Conservation (phyloP, 2,113 vertebrate species). For the Paedocypris sp. region DNA sequence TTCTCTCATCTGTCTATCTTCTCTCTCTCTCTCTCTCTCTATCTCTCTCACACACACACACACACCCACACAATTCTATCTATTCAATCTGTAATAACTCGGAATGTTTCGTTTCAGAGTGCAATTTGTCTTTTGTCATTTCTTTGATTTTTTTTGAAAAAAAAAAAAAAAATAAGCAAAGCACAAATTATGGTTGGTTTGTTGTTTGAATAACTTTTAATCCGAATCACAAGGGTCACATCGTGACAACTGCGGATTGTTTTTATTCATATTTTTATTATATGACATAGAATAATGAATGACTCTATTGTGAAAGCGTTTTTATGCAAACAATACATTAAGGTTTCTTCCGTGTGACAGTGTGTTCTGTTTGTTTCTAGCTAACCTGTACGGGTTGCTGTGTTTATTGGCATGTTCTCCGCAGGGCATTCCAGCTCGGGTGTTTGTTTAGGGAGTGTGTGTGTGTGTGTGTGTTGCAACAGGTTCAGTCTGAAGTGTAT, state of each 20-base stretch:
- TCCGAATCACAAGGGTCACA: no score
- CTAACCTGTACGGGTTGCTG: background rate
- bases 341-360: background rate
- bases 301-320: no score
- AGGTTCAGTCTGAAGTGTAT: constrained; percentile 47
- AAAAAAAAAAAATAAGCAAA: no score
- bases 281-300: no score
- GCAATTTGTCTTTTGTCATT: no score
- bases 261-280: no score
- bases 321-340: no score
- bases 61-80: background rate
- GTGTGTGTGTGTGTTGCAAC: constrained; percentile 53
- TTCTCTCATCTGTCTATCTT: background rate
- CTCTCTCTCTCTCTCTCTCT: background rate
- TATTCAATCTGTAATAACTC: background rate
- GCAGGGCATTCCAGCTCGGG: constrained; percentile 44
- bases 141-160: no score
- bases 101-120: no score
- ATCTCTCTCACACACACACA: background rate
- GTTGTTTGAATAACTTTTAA: no score
- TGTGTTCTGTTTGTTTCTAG: background rate
- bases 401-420: constrained; percentile 6
- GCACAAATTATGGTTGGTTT: no score
- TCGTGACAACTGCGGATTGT: no score
- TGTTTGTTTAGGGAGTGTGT: constrained; percentile 25